Conservation (phyloP, 2,888 invertebrate species). For the Dicyrtoma fusca region DNA sequence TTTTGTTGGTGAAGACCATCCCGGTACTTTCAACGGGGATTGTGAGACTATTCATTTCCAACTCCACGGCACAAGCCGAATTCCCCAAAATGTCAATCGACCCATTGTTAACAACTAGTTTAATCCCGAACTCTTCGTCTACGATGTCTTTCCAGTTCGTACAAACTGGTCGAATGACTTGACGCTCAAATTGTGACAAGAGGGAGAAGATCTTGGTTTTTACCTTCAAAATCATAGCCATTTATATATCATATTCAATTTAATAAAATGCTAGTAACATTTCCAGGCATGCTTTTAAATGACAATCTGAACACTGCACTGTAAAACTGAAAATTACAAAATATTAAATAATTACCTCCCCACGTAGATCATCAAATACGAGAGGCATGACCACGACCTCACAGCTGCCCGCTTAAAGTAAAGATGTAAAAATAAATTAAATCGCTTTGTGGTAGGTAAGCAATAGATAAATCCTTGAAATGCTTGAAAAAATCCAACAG, state of each 20-base stretch:
- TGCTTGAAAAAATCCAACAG: too few relatives aligned
- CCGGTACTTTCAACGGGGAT: constrained; percentile 45
- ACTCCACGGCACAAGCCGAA: constrained; percentile 42
- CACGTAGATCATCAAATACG: constrained; percentile 16
- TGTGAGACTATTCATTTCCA: constrained; percentile 52
- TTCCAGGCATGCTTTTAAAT: background rate
- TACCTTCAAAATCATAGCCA: constrained; percentile 3
- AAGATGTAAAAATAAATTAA: too few relatives aligned
- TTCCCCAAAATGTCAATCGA: constrained; percentile 40
- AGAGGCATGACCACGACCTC: constrained; percentile 16
- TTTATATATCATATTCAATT: background rate
- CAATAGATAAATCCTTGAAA: too few relatives aligned
- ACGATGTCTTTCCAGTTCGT: constrained; percentile 44
- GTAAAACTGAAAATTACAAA: too few relatives aligned
- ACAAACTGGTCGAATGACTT: constrained; percentile 44
- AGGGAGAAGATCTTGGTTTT: constrained; percentile 45
- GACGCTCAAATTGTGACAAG: constrained; percentile 41
- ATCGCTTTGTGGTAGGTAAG: too few relatives aligned
- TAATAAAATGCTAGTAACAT: too few relatives aligned
- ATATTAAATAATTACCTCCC: constrained; percentile 7
- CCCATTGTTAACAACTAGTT: constrained; percentile 46
- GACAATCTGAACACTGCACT: background rate
- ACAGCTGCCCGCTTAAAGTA: too few relatives aligned
- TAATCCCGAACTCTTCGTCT: constrained; percentile 48
- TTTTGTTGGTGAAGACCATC: constrained; percentile 42